Percentiles rank a stretch among this genome's conserved stretches.
These are phyloP conservation scores for Globia sparganii DNA, from an alignment of 2,888 invertebrate species.

Conservation along the genomic window DNA sequence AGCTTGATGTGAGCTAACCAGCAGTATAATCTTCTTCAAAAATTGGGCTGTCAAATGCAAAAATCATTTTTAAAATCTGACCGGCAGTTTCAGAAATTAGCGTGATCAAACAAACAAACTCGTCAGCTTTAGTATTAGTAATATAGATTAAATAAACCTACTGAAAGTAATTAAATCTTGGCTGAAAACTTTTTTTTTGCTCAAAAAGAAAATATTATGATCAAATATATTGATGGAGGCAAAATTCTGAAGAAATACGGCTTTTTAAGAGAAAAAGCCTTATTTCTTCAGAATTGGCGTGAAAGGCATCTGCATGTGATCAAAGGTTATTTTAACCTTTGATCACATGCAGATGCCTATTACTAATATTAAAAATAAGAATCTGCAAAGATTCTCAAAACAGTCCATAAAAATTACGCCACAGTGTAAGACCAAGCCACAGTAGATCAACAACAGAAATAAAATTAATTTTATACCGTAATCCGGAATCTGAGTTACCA, in stretches of 20 bases:
- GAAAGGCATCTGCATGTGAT: too few relatives aligned
- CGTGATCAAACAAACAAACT: not conserved
- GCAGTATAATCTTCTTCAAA: not conserved
- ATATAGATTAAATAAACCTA: not conserved
- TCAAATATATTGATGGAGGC: too few relatives aligned
- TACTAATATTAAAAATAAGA: too few relatives aligned
- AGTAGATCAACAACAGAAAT: conserved; percentile 30
- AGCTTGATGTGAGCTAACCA: not conserved
- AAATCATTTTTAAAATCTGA: not conserved
- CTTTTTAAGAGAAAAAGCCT: too few relatives aligned
- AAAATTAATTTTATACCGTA: conserved; percentile 37
- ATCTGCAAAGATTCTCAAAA: not conserved
- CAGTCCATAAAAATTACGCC: not conserved
- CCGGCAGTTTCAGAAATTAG: not conserved
- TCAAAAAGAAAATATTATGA: not conserved
- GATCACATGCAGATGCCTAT: not conserved
- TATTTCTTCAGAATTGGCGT: too few relatives aligned
- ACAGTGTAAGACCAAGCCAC: conserved; percentile 22
- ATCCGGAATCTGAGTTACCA: conserved; percentile 33
- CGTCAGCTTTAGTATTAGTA: not conserved
- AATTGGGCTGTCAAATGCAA: not conserved
- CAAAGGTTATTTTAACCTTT: too few relatives aligned
- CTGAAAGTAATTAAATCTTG: not conserved
- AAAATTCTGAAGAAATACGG: too few relatives aligned
- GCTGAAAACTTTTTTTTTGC: too few relatives aligned